Conservation (phyloP, 2,113 vertebrate species). For the Noctilio leporinus region DNA sequence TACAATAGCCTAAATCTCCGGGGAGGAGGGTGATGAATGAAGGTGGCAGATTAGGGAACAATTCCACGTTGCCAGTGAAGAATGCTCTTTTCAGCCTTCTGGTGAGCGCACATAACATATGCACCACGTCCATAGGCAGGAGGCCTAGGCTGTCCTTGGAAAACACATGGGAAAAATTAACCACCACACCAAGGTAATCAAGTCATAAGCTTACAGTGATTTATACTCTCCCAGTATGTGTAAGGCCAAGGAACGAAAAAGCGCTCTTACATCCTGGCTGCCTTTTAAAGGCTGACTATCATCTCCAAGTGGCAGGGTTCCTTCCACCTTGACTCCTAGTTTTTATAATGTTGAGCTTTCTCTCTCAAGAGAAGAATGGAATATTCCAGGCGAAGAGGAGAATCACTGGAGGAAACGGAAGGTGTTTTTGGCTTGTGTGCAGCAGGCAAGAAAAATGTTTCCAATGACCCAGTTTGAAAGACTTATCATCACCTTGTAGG, state of each 20-base stretch:
- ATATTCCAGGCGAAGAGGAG: slow-evolving; percentile 51
- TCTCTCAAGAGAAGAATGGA: slow-evolving; percentile 22
- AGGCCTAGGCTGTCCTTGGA: background rate
- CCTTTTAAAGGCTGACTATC: background rate
- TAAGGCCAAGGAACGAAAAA: background rate
- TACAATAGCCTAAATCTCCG: background rate
- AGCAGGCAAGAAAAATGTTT: slow-evolving; percentile 48
- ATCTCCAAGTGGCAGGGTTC: background rate
- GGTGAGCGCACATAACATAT: background rate
- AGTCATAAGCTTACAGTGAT: background rate
- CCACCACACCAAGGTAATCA: background rate
- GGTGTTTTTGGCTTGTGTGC: background rate
- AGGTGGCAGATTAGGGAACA: background rate
- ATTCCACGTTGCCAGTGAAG: background rate
- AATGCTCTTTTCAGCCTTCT: background rate
- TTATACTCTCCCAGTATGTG: background rate
- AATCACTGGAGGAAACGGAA: slow-evolving; percentile 28
- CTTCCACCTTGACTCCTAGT: background rate
- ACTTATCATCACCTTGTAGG: slow-evolving; percentile 46
- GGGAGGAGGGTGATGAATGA: too few species aligned
- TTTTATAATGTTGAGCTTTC: background rate
- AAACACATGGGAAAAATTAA: background rate
- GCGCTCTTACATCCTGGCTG: background rate
- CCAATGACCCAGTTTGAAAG: slow-evolving; percentile 49
- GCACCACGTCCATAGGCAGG: background rate